These are phyloP conservation scores for Mythimna lalbum DNA, from an alignment of 2,888 invertebrate genomes.

Conservation along the genomic window DNA sequence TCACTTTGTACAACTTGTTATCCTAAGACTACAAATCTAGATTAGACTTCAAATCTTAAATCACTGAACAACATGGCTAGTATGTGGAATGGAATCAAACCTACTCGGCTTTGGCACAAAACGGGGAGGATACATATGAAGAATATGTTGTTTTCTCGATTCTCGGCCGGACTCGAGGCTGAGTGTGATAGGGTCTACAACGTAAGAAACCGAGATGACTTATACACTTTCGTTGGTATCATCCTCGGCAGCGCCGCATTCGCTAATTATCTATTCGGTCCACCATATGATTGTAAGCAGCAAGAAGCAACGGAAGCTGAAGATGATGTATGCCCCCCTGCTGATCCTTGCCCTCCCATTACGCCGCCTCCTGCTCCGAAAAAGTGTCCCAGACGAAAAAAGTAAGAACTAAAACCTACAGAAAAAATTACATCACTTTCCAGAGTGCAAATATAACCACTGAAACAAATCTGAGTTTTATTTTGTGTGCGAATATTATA, in stretches of 20 bases:
- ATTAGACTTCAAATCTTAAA: background rate
- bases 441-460: background rate
- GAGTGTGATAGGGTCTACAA: slow-evolving; percentile 34
- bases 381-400: background rate
- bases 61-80: background rate
- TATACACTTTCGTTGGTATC: slow-evolving; percentile 17
- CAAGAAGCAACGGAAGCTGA: fast-evolving
- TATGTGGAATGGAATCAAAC: slow-evolving; percentile 76
- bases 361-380: background rate
- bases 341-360: slow-evolving; percentile 44
- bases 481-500: slow-evolving; percentile 4
- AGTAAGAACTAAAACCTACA: no score
- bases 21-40: no score
- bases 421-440: slow-evolving; percentile 21
- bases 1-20: no score
- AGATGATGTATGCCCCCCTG: fast-evolving
- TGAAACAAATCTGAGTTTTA: slow-evolving; percentile 18
- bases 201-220: slow-evolving; percentile 53
- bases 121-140: slow-evolving; percentile 72
- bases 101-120: slow-evolving; percentile 76
- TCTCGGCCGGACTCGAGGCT: slow-evolving; percentile 26
- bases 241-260: slow-evolving; percentile 37
- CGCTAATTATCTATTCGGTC: slow-evolving; percentile 62
- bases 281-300: slow-evolving; percentile 30
- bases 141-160: slow-evolving; percentile 62